A percentile compares a stretch with the other conserved stretches of the same genome.
phyloP scores from a whole-genome alignment of 2,797 vertebrate species.

The Telmatherina bonti region DNA sequence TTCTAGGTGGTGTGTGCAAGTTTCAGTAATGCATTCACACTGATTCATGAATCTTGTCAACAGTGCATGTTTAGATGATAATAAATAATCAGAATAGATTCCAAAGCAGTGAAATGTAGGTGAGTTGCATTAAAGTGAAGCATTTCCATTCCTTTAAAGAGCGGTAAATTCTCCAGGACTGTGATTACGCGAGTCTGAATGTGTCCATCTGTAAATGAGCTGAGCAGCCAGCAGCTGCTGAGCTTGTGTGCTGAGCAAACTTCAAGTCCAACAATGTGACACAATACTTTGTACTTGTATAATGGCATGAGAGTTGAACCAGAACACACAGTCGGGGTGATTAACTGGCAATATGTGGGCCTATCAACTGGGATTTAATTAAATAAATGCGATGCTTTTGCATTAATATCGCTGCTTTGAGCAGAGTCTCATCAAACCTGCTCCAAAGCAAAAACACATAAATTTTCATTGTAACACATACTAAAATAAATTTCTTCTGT shows the following conservation, averaged over 20 bases:
- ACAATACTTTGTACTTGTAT: slow-evolving; percentile 12
- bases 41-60: slow-evolving; percentile 7
- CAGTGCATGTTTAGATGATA: slow-evolving; percentile 10
- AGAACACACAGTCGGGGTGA: background rate
- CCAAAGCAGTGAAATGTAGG: slow-evolving; percentile 1
- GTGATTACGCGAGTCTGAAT: slow-evolving; percentile 30
- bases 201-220: slow-evolving; percentile 30
- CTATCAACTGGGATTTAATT: slow-evolving; percentile 13
- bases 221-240: slow-evolving; percentile 21
- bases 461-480: background rate
- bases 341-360: slow-evolving; percentile 1
- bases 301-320: slow-evolving; percentile 3
- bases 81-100: slow-evolving; percentile 18
- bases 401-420: background rate
- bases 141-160: background rate
- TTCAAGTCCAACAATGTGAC: slow-evolving; percentile 19
- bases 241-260: slow-evolving; percentile 40
- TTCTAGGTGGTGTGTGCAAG: background rate
- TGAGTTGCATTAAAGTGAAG: background rate
- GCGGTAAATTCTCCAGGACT: background rate
- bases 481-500: slow-evolving; percentile 29
- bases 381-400: slow-evolving; percentile 4
- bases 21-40: background rate
- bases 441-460: background rate
- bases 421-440: background rate